Evolutionary conservation across 1,140 invertebrate species (phyloP), one percentile per base, ranked within the genome.

Genomic region (Melipona quadrifasciata): DNA sequence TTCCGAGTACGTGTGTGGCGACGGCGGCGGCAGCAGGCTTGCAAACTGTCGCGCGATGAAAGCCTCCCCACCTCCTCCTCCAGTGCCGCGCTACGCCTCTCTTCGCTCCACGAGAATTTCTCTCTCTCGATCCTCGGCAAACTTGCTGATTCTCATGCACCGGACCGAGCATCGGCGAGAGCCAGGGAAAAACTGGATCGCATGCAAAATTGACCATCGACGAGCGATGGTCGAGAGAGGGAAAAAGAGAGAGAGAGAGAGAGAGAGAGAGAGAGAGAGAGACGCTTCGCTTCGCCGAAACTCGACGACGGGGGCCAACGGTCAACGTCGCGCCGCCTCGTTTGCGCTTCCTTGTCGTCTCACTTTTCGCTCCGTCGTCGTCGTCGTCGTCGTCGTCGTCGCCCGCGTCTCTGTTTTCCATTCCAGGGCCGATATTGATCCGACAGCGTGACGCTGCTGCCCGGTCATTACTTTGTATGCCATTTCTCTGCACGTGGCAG

Each of bases 341-440:
- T 87, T 89, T 86, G 73, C 83, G 65, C 55, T 65, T 78, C 81
- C 80, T 89, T 89, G 88, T 74, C 64, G 64, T 73, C 65, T 82
- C 84, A 61, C 80, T 80, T 76, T 85, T 80, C 71, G 68, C 82
- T 71, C 51, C 71, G 14, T 24, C 34, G 55, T 65, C 82, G 78
- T 80, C 21, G 39, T 39, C 39, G 39, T 39, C 39, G 39, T 39
- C 64, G 21, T 24, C 34, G 55, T 65, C 82, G 53, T 61, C 64
- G 78, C 84, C 21, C 31, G 31, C 55, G 65, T 87, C 87, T 73
- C 83, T 88, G 84, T 86, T 84, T 91, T 89, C 87, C 75, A 89
- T 91, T 90, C 89, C 72, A 80, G 64, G 73, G 75, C 90, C 92
- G 92, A 93, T 94, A 94, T 93, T 91, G 93, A 93, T 93, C 93